A percentile compares a stretch with the other conserved stretches of the same genome.
Conservation (phyloP, 2,888 invertebrate genomes). For the Pterostichus niger region DNA sequence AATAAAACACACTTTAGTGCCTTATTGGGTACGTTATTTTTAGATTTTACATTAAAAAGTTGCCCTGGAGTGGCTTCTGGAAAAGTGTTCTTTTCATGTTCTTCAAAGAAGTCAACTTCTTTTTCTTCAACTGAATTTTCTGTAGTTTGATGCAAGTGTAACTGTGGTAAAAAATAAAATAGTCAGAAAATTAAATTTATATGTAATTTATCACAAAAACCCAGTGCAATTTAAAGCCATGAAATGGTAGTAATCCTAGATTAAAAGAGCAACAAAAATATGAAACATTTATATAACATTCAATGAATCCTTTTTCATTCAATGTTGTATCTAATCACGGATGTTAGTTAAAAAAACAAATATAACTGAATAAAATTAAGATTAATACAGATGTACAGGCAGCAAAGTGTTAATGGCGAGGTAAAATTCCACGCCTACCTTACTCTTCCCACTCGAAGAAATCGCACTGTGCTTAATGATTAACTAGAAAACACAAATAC, state of each 20-base stretch:
- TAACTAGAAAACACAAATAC: constrained; percentile 70
- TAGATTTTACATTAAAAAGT: constrained; percentile 51
- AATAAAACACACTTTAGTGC: not conserved
- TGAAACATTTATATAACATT: not conserved
- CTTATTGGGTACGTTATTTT: not conserved
- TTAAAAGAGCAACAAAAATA: not conserved
- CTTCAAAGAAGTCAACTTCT: constrained; percentile 95
- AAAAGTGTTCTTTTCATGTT: constrained; percentile 80
- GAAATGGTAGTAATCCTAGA: constrained; percentile 41
- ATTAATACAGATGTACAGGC: constrained; percentile 7
- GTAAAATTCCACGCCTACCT: constrained; percentile 71
- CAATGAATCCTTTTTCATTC: not conserved
- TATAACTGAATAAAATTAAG: constrained; percentile 6
- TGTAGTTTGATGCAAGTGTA: constrained; percentile 84
- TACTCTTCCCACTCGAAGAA: constrained; percentile 70
- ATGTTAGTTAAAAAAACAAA: constrained; percentile 18
- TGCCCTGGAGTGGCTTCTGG: constrained; percentile 68
- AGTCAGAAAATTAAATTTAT: constrained; percentile 57
- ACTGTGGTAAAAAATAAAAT: constrained; percentile 77
- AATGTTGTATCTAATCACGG: not conserved
- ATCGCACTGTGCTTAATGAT: constrained; percentile 70
- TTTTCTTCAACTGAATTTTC: constrained; percentile 82
- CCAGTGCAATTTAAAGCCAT: constrained; percentile 59
- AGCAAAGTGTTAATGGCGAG: constrained; percentile 68
- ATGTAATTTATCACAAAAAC: not conserved